Base-by-base conservation (phyloP, 2,113 vertebrate species). In the Caloenas nicobarica region DNA sequence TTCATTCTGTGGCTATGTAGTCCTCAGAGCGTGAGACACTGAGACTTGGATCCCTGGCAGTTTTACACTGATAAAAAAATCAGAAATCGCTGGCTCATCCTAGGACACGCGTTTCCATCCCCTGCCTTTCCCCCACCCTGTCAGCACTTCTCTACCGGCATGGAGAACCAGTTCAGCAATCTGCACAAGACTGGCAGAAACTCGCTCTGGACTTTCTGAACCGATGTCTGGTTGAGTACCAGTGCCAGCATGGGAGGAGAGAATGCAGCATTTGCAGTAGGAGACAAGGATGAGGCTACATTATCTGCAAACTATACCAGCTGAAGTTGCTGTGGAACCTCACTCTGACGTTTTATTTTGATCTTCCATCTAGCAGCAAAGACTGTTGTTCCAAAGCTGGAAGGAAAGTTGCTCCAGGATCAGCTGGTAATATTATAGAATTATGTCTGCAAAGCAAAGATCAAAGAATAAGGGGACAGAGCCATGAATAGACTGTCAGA, bases 1-100 rank as follows among this genome's bases (percentile, higher is more conserved):
- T 11, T 23, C 25, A 0, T 34, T 54, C 54, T 51, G 2, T 46
- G 23, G 24, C 33, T 91, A 1, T 0, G 0, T 34, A n/a, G 25
- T 46, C 40, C 71, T 86, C 66, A 56, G 66, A 70, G n/a, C 66
- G 26, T 2, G 3, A 44, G 24, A 18, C 24, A 16, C 17, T 53
- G 33, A 50, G 21, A 11, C 36, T 29, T 54, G 58, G 14, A 8
- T 44, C 24, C 36, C 7, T 25, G n/a, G 36, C 36, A 54, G 13
- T 69, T 84, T 54, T 64, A 58, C 62, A 64, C 9, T 40, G 56
- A 46, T 65, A 65, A 12, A 64, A 28, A 78, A 86, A 36, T 50
- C 29, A 42, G 24, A 71, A 80, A 50, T 48, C 3, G 1, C 7
- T 66, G 46, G 3, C 33, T 71, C 5, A 7, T 71, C 31, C 46